Evolutionary conservation across 2,888 invertebrate species (phyloP).

Genomic region (Nudaria mundana): DNA sequence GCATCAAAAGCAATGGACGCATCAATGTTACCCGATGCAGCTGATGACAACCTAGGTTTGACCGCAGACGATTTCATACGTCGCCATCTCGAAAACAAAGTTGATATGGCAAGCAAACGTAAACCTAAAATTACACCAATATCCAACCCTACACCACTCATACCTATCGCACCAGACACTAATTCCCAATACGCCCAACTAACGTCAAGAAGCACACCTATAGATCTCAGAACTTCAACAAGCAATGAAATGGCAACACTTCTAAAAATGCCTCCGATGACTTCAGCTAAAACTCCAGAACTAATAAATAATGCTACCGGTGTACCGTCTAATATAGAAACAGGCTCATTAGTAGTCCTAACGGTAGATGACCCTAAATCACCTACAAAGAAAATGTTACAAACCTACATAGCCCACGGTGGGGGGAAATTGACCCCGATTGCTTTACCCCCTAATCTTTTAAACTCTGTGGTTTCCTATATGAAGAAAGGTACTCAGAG

Average conservation of each 20-base stretch:
- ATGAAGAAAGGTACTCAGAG: slow-evolving; percentile 63
- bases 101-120: background rate
- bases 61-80: slow-evolving; percentile 53
- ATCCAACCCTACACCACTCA: slow-evolving; percentile 2
- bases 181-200: slow-evolving; percentile 24
- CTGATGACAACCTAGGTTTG: slow-evolving; percentile 15
- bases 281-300: slow-evolving; percentile 20
- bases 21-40: slow-evolving; percentile 24
- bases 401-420: slow-evolving; percentile 65
- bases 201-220: slow-evolving; percentile 19
- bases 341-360: slow-evolving; percentile 65
- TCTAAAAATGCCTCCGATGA: slow-evolving; percentile 20
- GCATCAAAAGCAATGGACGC: slow-evolving; percentile 47
- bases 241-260: slow-evolving; percentile 22
- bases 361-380: slow-evolving; percentile 67
- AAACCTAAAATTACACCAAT: slow-evolving; percentile 4
- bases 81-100: slow-evolving; percentile 33
- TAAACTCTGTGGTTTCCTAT: slow-evolving; percentile 65
- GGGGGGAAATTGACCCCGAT: slow-evolving; percentile 60
- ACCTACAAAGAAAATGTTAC: slow-evolving; percentile 67
- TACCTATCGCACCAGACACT: background rate
- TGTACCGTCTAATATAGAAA: slow-evolving; percentile 60
- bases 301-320: slow-evolving; percentile 23
- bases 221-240: slow-evolving; percentile 7
- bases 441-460: slow-evolving; percentile 52